Percentiles rank a stretch among this genome's conserved stretches.
Conservation (phyloP, 2,888 invertebrate genomes). For the Drosophila sordidula region DNA sequence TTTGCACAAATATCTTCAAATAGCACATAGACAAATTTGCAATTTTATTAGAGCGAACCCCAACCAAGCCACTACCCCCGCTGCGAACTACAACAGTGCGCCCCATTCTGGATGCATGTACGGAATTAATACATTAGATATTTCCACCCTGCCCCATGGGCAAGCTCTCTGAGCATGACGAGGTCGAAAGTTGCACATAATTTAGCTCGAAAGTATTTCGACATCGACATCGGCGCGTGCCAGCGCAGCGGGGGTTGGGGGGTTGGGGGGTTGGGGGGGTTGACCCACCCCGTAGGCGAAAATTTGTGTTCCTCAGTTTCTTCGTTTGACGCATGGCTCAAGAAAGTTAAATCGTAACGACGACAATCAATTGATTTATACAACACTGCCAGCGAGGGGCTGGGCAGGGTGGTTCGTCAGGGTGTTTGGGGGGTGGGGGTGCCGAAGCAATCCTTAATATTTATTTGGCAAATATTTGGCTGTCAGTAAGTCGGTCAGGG, state of each 20-base stretch:
- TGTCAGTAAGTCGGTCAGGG: slow-evolving; percentile 56
- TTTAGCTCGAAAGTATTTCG: slow-evolving; percentile 60
- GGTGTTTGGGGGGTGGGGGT: not conserved
- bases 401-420: not conserved
- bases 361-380: slow-evolving; percentile 78
- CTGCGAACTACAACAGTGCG: not conserved
- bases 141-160: slow-evolving; percentile 31
- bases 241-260: slow-evolving; percentile 32
- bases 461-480: slow-evolving; percentile 76
- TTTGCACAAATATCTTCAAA: slow-evolving; percentile 56
- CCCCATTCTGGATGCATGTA: slow-evolving; percentile 30
- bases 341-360: slow-evolving; percentile 65
- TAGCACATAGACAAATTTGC: slow-evolving; percentile 64
- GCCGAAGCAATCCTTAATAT: slow-evolving; percentile 55
- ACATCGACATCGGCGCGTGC: slow-evolving; percentile 62
- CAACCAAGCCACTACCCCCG: not conserved
- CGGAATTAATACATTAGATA: slow-evolving; percentile 77
- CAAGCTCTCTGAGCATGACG: slow-evolving; percentile 58
- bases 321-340: slow-evolving; percentile 26
- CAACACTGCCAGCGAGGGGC: slow-evolving; percentile 22
- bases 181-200: slow-evolving; percentile 77
- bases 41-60: slow-evolving; percentile 66
- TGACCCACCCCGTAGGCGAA: slow-evolving; percentile 19
- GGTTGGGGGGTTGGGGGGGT: not conserved
- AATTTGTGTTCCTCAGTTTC: slow-evolving; percentile 25